Conservation (phyloP, 2,888 invertebrate genomes). For the Erynnis tages region DNA sequence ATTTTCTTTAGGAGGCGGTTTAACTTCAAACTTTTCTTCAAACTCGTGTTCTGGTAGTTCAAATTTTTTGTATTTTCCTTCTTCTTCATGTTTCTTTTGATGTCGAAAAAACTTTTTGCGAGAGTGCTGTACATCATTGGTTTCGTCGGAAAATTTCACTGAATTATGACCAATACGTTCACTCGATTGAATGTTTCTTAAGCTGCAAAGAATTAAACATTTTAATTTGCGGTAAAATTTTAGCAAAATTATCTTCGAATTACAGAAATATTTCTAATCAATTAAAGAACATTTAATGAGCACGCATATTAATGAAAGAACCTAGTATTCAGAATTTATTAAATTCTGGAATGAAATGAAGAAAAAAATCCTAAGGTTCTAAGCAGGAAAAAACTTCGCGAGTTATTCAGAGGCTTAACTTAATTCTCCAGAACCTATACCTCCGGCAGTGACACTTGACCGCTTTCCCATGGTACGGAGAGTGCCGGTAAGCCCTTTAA, state of each 20-base stretch:
- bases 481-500: constrained; percentile 15
- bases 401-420: neutral
- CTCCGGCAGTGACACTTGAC: constrained; percentile 15
- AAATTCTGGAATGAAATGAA: too few relatives aligned
- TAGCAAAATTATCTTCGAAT: too few relatives aligned
- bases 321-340: too few relatives aligned
- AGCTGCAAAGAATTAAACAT: too few relatives aligned
- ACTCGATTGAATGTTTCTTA: constrained; percentile 64
- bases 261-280: too few relatives aligned
- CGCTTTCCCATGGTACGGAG: constrained; percentile 6
- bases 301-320: too few relatives aligned
- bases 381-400: neutral
- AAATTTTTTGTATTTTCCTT: constrained; percentile 46
- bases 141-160: constrained; percentile 44
- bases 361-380: too few relatives aligned
- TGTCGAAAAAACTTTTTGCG: constrained; percentile 72
- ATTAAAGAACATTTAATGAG: neutral
- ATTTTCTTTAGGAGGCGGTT: constrained; percentile 64
- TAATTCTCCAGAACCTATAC: constrained; percentile 11
- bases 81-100: constrained; percentile 47
- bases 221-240: too few relatives aligned
- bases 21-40: constrained; percentile 80
- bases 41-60: constrained; percentile 83
- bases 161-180: constrained; percentile 54
- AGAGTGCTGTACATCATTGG: constrained; percentile 41